Conservation (phyloP, 2,888 invertebrate genomes). For the Hydroisotoma schaefferi region DNA sequence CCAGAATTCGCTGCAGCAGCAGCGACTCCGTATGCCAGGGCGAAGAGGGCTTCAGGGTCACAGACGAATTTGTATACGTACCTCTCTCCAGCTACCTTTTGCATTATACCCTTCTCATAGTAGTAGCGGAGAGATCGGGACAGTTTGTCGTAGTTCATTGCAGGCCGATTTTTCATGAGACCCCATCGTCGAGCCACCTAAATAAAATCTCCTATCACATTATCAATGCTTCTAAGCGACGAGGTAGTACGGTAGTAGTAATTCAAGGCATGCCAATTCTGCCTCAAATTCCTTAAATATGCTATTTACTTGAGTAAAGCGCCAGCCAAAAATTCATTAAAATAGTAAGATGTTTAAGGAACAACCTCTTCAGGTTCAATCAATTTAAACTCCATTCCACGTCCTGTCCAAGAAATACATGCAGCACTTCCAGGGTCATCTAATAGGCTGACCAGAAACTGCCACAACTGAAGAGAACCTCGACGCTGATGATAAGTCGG, state of each 20-base stretch:
- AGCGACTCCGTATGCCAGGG: conserved; percentile 67
- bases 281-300: neutral
- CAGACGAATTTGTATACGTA: conserved; percentile 97
- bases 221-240: too few relatives aligned
- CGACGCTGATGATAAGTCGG: conserved; percentile 59
- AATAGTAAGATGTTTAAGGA: too few relatives aligned
- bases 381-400: conserved; percentile 92
- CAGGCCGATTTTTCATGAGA: conserved; percentile 91
- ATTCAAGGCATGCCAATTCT: too few relatives aligned
- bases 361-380: conserved; percentile 84
- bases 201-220: too few relatives aligned
- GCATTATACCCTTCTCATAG: conserved; percentile 98
- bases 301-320: conserved; percentile 1
- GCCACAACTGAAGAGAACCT: conserved; percentile 89
- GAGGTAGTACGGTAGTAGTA: too few relatives aligned
- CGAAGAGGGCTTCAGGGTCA: conserved; percentile 85
- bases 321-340: too few relatives aligned
- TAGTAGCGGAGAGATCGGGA: conserved; percentile 92
- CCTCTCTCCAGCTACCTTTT: conserved; percentile 92
- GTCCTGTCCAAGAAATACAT: conserved; percentile 79
- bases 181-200: conserved; percentile 94
- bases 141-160: conserved; percentile 96
- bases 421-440: conserved; percentile 54
- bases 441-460: conserved; percentile 70
- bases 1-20: neutral